A percentile compares a stretch with the other conserved stretches of the same genome.
Evolutionary conservation across 2,797 vertebrate genomes (phyloP).

Genomic region (Periparus ater): DNA sequence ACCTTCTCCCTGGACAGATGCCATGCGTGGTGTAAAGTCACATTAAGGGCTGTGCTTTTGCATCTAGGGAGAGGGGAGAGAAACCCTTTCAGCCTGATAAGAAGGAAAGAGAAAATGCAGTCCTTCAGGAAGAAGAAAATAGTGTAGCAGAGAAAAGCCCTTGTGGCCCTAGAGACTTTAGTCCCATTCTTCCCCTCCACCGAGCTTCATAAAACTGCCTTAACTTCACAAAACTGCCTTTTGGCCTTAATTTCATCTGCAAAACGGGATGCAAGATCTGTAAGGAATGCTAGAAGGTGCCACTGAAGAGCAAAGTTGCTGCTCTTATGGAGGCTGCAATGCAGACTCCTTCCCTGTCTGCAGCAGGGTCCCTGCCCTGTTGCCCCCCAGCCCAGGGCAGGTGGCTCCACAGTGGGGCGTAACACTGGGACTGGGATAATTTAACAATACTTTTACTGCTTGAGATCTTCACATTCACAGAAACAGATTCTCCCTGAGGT

Average conservation of each 20-base stretch:
- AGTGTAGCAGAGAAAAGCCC: background rate
- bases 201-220: background rate
- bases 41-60: background rate
- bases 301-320: background rate
- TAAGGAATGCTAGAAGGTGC: background rate
- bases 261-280: background rate
- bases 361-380: background rate
- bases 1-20: background rate
- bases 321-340: background rate
- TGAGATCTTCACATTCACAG: background rate
- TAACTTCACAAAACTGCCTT: background rate
- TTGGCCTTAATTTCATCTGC: background rate
- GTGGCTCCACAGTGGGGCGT: background rate
- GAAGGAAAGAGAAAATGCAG: background rate
- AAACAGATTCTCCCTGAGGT: background rate
- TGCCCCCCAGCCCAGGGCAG: fast-evolving
- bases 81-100: background rate
- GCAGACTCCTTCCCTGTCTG: background rate
- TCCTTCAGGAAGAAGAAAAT: background rate
- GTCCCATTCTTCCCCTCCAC: fast-evolving
- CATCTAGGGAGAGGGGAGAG: background rate
- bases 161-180: background rate
- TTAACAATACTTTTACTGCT: background rate
- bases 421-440: background rate
- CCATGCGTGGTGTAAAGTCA: background rate